Conservation (phyloP, 2,888 invertebrate species). For the Geophilus truncorum region DNA sequence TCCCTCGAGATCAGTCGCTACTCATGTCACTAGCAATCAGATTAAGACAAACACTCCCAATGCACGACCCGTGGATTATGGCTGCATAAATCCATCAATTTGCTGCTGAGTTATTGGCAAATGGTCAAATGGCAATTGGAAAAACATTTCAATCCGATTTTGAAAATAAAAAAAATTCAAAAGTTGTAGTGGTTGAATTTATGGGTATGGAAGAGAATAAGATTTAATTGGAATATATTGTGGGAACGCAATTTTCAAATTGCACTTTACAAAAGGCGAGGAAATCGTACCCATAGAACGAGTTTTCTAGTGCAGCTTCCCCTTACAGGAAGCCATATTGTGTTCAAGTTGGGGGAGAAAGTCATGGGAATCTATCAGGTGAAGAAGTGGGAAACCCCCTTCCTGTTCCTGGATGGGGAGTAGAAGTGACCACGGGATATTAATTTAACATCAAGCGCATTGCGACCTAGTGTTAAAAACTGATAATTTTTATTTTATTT, state of each 20-base stretch:
- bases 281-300: not conserved
- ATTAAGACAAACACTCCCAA: not conserved
- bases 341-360: too few relatives aligned
- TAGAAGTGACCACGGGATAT: too few relatives aligned
- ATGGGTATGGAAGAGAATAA: not conserved
- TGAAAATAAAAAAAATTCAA: not conserved
- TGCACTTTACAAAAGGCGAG: not conserved
- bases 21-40: not conserved
- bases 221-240: not conserved
- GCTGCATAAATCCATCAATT: not conserved
- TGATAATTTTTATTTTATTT: not conserved
- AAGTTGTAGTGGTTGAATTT: not conserved
- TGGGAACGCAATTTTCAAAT: not conserved
- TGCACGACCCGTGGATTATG: not conserved
- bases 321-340: not conserved
- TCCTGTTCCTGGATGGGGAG: too few relatives aligned
- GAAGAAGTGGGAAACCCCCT: not conserved
- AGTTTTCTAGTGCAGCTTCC: not conserved
- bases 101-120: not conserved
- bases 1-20: not conserved
- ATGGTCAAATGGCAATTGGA: not conserved
- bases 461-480: too few relatives aligned
- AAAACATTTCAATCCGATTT: too few relatives aligned
- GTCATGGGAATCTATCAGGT: constrained; percentile 10
- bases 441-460: too few relatives aligned